These are phyloP conservation scores for Diaphora mendica DNA, from an alignment of 2,888 invertebrate species.

Conservation along the genomic window DNA sequence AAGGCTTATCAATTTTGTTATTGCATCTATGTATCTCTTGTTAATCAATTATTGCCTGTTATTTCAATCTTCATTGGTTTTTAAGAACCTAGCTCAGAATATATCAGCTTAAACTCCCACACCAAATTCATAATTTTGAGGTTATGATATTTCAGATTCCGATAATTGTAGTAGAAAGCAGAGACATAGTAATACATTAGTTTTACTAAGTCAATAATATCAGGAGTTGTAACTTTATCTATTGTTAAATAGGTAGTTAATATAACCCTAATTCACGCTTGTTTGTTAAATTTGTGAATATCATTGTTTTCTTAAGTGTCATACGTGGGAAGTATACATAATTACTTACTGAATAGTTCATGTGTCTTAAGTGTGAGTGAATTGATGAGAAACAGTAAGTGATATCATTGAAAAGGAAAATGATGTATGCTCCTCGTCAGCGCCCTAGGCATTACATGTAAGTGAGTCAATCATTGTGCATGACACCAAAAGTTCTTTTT, in stretches of 20 bases:
- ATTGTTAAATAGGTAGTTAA: background rate
- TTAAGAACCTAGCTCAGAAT: background rate
- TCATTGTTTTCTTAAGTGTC: background rate
- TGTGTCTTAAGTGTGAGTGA: background rate
- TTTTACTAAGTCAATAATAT: background rate
- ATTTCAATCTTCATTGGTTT: background rate
- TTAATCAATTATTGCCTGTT: background rate
- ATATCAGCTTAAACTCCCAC: background rate
- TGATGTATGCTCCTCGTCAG: background rate
- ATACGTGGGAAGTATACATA: background rate
- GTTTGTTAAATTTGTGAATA: background rate
- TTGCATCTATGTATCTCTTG: background rate
- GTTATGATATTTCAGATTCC: slow-evolving; percentile 12
- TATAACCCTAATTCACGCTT: background rate
- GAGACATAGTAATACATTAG: background rate
- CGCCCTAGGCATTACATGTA: background rate
- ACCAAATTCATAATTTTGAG: slow-evolving; percentile 14
- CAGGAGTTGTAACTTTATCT: background rate
- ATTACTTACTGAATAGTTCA: background rate
- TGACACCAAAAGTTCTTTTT: background rate
- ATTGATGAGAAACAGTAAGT: background rate
- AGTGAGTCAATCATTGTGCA: background rate
- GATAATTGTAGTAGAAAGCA: background rate
- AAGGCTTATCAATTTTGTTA: background rate
- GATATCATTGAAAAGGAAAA: background rate